phyloP scores from a whole-genome alignment of 2,797 vertebrate genomes.

The Amphiprion clarkii region DNA sequence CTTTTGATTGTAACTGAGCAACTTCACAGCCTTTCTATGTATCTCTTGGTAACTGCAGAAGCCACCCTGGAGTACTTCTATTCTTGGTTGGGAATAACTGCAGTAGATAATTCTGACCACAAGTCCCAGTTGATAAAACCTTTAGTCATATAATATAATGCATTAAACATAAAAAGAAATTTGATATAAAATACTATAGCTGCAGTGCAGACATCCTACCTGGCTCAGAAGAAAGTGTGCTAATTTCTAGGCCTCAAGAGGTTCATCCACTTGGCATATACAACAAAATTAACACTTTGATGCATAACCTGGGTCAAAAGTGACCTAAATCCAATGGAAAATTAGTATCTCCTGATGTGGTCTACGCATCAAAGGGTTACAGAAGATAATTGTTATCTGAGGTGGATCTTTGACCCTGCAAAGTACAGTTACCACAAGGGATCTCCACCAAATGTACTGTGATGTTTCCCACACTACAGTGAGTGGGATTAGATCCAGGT shows the following conservation, averaged over 20 bases:
- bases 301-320: no score
- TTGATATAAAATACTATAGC: not conserved
- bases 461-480: slow-evolving; percentile 27
- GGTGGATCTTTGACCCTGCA: slow-evolving; percentile 34
- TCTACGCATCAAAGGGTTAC: no score
- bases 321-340: no score
- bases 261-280: slow-evolving; percentile 23
- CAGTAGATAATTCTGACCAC: not conserved
- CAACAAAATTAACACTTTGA: slow-evolving; percentile 32
- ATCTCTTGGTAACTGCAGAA: not conserved
- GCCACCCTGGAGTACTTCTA: not conserved
- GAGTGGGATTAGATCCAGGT: slow-evolving; percentile 57
- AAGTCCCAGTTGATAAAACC: not conserved
- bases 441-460: slow-evolving; percentile 30
- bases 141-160: not conserved
- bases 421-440: slow-evolving; percentile 28
- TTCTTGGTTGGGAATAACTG: not conserved
- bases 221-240: slow-evolving; percentile 5
- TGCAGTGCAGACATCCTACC: not conserved
- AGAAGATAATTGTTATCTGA: slow-evolving; percentile 10
- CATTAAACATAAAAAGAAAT: not conserved
- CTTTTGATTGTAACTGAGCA: not conserved
- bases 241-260: slow-evolving; percentile 6
- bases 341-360: no score
- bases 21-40: not conserved